Percentiles rank a stretch among this genome's conserved stretches.
Conservation (phyloP, 2,888 invertebrate genomes). For the Meteorus colon region DNA sequence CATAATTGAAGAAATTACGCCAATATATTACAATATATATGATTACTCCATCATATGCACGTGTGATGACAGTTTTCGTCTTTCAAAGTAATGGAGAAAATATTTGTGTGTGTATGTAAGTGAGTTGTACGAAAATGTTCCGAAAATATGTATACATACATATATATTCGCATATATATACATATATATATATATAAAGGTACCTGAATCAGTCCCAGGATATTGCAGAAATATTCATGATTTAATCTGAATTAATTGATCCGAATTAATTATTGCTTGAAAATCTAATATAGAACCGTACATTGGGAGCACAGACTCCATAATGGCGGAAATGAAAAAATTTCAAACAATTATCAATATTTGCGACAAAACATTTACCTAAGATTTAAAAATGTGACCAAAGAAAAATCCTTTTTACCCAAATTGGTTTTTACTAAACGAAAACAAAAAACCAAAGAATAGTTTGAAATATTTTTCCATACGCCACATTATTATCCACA, state of each 20-base stretch:
- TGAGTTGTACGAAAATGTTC: slow-evolving; percentile 17
- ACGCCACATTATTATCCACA: slow-evolving; percentile 53
- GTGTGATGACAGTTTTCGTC: slow-evolving; percentile 1
- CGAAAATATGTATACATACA: not conserved
- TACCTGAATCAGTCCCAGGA: slow-evolving; percentile 28
- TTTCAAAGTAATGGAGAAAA: not conserved
- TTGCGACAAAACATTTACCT: slow-evolving; percentile 32
- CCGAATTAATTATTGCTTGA: slow-evolving; percentile 19
- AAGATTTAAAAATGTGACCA: slow-evolving; percentile 17
- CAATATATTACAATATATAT: slow-evolving; percentile 1
- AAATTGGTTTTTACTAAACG: slow-evolving; percentile 4
- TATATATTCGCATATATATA: not conserved
- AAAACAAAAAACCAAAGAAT: slow-evolving; percentile 43
- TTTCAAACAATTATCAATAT: slow-evolving; percentile 29
- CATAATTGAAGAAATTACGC: not conserved
- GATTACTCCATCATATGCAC: not conserved
- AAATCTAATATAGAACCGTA: slow-evolving; percentile 17
- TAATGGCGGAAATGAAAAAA: slow-evolving; percentile 7
- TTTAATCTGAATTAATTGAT: slow-evolving; percentile 17
- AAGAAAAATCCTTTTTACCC: not conserved
- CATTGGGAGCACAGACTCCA: slow-evolving; percentile 8
- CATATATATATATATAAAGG: slow-evolving; percentile 17
- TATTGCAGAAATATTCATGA: slow-evolving; percentile 11
- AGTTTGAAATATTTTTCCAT: slow-evolving; percentile 65
- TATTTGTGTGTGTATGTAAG: not conserved